phyloP scores from a whole-genome alignment of 2,113 vertebrate genomes.

The Nibea coibor region DNA sequence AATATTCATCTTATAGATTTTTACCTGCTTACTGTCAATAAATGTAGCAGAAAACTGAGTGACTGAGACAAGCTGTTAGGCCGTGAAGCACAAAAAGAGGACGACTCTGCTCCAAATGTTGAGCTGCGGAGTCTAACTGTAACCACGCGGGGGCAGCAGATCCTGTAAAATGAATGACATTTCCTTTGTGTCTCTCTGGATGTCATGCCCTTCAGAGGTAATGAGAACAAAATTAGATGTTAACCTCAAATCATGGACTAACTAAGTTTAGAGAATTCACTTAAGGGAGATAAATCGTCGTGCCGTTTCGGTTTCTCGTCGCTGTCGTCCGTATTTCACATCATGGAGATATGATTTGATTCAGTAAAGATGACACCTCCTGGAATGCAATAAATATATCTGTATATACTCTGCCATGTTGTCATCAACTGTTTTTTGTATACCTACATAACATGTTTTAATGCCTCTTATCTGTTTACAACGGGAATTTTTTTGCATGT shows the following conservation, averaged over 20 bases:
- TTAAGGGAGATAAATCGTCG: not conserved
- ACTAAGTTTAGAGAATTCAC: not conserved
- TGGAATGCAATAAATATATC: not conserved
- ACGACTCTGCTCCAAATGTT: not conserved
- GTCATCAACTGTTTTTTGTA: not conserved
- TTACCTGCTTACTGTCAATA: not conserved
- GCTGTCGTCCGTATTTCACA: not conserved
- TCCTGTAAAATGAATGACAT: not conserved
- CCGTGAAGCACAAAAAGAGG: not conserved
- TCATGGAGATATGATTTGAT: not conserved
- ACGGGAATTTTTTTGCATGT: not conserved
- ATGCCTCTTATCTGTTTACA: not conserved
- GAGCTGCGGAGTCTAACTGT: not conserved
- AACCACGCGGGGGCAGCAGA: constrained; percentile 71
- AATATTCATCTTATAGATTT: not conserved
- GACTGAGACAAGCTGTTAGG: not conserved
- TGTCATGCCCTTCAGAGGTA: constrained; percentile 8
- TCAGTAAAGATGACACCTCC: not conserved
- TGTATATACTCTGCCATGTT: not conserved
- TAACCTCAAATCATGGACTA: not conserved
- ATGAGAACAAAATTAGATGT: constrained; percentile 6
- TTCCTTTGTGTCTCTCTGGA: not conserved
- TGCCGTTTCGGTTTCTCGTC: not conserved
- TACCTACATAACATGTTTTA: not conserved
- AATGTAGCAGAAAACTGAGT: not conserved